Evolutionary conservation across 1,140 invertebrate species (phyloP), one percentile per base, ranked within the genome.

Genomic region (Drosophila insularis): DNA sequence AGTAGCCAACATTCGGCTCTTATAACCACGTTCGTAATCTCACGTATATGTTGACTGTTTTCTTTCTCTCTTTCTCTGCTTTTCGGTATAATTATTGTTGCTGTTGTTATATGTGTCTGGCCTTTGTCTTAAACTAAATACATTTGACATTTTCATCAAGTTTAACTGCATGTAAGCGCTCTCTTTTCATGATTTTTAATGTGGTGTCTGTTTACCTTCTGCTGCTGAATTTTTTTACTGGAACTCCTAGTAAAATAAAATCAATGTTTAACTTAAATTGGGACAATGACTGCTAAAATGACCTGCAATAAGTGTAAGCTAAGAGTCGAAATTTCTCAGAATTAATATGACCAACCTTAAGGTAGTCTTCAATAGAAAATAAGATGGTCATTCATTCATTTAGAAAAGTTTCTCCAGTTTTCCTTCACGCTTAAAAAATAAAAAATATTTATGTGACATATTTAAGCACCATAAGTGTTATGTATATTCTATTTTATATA

Each of bases 131-230:
- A 87, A 76, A 74, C 82, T 75, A 87, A 75, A 81, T 87, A 86
- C 81, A 87, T 86, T 86, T 86, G 81, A 86, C 81, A 87, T 85
- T 85, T 85, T 85, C 81, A 85, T 85, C 81, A 85, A 85, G 74
- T 86, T 85, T 80, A 77, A 77, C 81, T 73, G 74, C 80, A 80
- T 84, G 80, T 70, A 80, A 74, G 67, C 74, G 74, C 74, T 77
- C 74, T 77, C 74, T 54, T 77, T 75, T 75, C 74, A 63, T 68
- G 65, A 75, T 69, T 76, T 76, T 58, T 77, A 76, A 76, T 76
- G 66, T 75, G 7, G 32, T 35, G 32, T 8, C 31, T 32, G 31
- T 32, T 10, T 32, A 32, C 31, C 32, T 32, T 32, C 32, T 32
- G 32, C 32, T 32, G 5, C 23, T 4, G 63, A 56, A 74, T 74